These are phyloP conservation scores for Drosophila pseudoobscura DNA, from an alignment of 1,140 invertebrate genomes.

Conservation along the genomic window DNA sequence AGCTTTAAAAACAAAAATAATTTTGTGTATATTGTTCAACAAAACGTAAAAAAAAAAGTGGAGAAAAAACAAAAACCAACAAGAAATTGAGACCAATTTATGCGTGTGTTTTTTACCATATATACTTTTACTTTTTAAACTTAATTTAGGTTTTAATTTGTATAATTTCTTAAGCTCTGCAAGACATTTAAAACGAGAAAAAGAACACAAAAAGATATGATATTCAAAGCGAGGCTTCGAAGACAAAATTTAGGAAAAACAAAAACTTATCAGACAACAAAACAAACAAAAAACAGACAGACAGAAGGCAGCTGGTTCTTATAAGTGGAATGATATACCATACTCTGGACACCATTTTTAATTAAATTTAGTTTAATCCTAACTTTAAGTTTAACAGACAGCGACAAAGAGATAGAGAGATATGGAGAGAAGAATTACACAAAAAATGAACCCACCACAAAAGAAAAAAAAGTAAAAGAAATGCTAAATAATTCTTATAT, in stretches of 20 bases:
- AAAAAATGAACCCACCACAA: conserved; percentile 78
- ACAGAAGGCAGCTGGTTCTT: conserved; percentile 41
- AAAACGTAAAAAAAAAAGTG: conserved; percentile 21
- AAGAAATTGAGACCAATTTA: conserved; percentile 41
- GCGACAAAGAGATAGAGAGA: conserved; percentile 15
- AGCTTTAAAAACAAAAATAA: conserved; percentile 57
- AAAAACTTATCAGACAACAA: conserved; percentile 17
- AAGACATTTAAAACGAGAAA: conserved; percentile 57
- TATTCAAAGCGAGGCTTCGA: conserved; percentile 70
- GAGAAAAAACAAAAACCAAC: conserved; percentile 24
- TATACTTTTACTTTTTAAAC: conserved; percentile 35
- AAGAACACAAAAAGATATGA: conserved; percentile 16
- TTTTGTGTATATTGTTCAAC: conserved; percentile 16
- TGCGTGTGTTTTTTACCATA: conserved; percentile 60
- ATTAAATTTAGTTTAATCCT: conserved; percentile 55
- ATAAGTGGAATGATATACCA: not conserved
- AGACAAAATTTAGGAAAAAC: conserved; percentile 51
- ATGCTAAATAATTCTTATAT: conserved; percentile 56
- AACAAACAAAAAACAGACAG: not conserved
- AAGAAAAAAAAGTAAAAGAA: conserved; percentile 35
- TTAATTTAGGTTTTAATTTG: conserved; percentile 50
- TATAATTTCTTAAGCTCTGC: conserved; percentile 44
- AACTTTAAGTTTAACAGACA: conserved; percentile 56
- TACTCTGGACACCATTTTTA: conserved; percentile 29
- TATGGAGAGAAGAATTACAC: conserved; percentile 33